Conservation (phyloP, 1,140 invertebrate species). For the Mercenaria mercenaria region DNA sequence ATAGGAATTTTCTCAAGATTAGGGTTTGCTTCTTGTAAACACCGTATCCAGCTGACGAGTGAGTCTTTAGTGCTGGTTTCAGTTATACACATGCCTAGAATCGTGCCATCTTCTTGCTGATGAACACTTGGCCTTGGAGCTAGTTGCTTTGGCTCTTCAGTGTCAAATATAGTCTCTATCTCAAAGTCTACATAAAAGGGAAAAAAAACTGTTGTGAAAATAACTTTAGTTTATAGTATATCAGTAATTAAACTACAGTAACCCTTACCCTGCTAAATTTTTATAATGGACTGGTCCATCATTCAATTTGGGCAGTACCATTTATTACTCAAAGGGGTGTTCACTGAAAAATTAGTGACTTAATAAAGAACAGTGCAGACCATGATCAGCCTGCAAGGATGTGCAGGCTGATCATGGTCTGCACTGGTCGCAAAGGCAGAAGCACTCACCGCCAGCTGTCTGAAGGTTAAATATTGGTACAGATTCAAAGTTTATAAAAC, state of each 20-base stretch:
- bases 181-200: conserved; percentile 72
- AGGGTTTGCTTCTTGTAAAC: conserved; percentile 93
- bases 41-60: conserved; percentile 96
- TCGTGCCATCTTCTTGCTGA: conserved; percentile 97
- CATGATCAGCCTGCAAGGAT: no score
- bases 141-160: conserved; percentile 73
- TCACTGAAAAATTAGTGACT: not conserved
- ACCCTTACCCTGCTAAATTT: no score
- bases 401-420: no score
- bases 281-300: no score
- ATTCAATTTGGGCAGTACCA: no score
- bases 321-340: no score
- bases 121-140: conserved; percentile 90
- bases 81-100: conserved; percentile 94
- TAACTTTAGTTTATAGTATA: not conserved
- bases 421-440: no score
- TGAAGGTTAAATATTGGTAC: no score
- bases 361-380: no score
- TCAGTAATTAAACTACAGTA: not conserved
- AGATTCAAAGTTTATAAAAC: no score
- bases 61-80: conserved; percentile 92
- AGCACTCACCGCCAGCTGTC: no score
- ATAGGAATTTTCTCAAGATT: conserved; percentile 91
- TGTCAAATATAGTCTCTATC: conserved; percentile 74
- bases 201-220: not conserved